These are phyloP conservation scores for Pardalotus punctatus DNA, from an alignment of 2,113 vertebrate species.

Conservation along the genomic window DNA sequence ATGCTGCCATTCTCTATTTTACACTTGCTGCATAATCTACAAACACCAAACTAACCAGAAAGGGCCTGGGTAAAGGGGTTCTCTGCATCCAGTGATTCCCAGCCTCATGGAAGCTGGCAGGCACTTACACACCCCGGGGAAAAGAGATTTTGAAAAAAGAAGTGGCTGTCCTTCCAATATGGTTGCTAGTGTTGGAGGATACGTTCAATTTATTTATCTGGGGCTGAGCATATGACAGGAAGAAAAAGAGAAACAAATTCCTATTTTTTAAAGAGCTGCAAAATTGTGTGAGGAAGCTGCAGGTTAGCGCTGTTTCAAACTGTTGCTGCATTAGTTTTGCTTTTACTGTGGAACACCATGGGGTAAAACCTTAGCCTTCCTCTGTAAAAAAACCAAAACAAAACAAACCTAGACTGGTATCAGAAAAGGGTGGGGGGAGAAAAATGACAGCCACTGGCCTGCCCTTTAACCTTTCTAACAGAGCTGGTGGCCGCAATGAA, in stretches of 20 bases:
- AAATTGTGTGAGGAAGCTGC: background rate
- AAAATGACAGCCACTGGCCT: conserved; percentile 66
- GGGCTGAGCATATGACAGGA: background rate
- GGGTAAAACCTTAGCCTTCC: conserved; percentile 19
- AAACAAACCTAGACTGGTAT: conserved; percentile 62
- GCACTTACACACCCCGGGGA: background rate
- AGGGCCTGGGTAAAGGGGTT: background rate
- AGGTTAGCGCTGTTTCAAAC: background rate
- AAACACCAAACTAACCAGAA: background rate
- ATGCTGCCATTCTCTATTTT: background rate
- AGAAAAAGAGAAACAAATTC: background rate
- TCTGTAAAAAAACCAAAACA: background rate
- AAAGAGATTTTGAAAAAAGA: background rate
- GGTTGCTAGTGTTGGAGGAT: background rate
- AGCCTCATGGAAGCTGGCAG: background rate
- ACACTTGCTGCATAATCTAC: background rate
- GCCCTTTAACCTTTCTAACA: conserved; percentile 81
- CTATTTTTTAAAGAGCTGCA: background rate
- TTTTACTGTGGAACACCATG: conserved; percentile 22
- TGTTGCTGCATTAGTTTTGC: conserved; percentile 24
- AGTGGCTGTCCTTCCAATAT: background rate
- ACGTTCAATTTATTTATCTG: background rate
- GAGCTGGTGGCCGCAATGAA: conserved; percentile 78
- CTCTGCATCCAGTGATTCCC: background rate
- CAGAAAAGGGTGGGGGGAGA: conserved; percentile 42